Percentiles rank a stretch among this genome's conserved stretches.
phyloP scores from a whole-genome alignment of 2,797 vertebrate species.

The Kryptolebias ocellatus region DNA sequence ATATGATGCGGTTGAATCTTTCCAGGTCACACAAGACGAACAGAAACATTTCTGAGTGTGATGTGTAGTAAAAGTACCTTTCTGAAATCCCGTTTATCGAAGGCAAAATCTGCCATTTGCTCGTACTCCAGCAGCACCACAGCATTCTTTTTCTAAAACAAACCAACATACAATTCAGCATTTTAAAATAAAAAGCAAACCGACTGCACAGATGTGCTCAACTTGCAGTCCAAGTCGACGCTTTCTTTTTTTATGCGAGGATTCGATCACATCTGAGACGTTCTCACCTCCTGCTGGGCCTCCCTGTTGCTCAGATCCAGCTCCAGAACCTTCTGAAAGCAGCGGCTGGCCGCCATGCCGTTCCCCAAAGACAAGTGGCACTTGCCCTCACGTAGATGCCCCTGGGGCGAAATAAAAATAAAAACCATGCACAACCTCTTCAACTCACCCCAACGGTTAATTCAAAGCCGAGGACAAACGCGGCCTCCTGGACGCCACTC shows the following conservation, averaged over 20 bases:
- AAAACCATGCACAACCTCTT: background rate
- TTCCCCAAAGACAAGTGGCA: conserved; percentile 93
- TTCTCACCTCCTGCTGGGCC: conserved; percentile 88
- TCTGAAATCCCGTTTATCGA: conserved; percentile 94
- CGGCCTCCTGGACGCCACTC: conserved; percentile 9
- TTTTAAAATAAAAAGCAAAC: background rate
- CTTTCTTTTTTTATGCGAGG: conserved; percentile 3
- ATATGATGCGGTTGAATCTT: background rate
- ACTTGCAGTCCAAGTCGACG: background rate
- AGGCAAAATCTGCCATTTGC: conserved; percentile 90
- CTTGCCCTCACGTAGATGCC: conserved; percentile 93
- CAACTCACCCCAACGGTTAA: no score
- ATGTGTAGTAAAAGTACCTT: conserved; percentile 81
- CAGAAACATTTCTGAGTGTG: background rate
- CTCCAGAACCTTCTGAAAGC: conserved; percentile 92
- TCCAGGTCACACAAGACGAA: background rate
- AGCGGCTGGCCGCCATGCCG: conserved; percentile 92
- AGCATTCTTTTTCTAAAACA: conserved; percentile 88
- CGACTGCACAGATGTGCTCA: background rate
- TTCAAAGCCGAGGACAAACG: no score
- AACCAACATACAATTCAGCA: background rate
- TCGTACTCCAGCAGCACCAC: conserved; percentile 89
- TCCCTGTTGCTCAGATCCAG: conserved; percentile 89
- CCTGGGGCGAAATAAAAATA: conserved; percentile 72
- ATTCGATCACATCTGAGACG: conserved; percentile 4